These are phyloP conservation scores for Chaetodon auriga DNA, from an alignment of 2,113 vertebrate genomes.

Conservation along the genomic window DNA sequence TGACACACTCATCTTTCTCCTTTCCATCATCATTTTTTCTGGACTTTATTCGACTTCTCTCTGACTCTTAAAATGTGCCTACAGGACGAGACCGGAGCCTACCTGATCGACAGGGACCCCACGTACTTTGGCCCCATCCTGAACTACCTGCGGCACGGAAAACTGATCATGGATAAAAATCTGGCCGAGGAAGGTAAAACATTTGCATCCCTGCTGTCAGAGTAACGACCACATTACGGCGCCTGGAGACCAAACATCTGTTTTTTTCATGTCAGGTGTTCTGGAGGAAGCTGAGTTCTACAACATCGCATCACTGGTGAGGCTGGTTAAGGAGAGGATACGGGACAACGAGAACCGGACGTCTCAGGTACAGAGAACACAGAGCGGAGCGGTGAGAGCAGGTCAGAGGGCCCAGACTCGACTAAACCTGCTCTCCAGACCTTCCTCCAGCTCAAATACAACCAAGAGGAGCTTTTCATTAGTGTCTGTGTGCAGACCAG, in stretches of 20 bases:
- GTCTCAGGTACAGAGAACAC: conserved; percentile 88
- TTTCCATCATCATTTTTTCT: too few species aligned
- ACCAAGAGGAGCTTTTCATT: conserved; percentile 2
- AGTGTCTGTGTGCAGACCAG: conserved; percentile 17
- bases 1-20: too few species aligned
- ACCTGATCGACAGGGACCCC: conserved; percentile 98
- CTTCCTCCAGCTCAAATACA: background rate
- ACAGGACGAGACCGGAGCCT: conserved; percentile 97
- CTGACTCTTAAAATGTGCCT: background rate
- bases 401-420: background rate
- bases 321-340: conserved; percentile 97
- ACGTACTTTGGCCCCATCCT: conserved; percentile 99
- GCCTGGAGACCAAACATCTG: background rate
- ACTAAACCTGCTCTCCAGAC: background rate
- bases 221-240: too few species aligned
- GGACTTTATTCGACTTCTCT: too few species aligned
- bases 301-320: conserved; percentile 95
- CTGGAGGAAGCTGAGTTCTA: conserved; percentile 99
- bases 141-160: conserved; percentile 99
- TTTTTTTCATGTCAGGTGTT: conserved; percentile 85
- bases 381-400: background rate
- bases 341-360: conserved; percentile 99
- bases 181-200: conserved; percentile 95
- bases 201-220: background rate
- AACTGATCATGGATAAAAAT: conserved; percentile 98